A percentile compares a stretch with the other conserved stretches of the same genome.
Conservation (phyloP, 1,140 invertebrate species). For the Metaphire vulgaris region DNA sequence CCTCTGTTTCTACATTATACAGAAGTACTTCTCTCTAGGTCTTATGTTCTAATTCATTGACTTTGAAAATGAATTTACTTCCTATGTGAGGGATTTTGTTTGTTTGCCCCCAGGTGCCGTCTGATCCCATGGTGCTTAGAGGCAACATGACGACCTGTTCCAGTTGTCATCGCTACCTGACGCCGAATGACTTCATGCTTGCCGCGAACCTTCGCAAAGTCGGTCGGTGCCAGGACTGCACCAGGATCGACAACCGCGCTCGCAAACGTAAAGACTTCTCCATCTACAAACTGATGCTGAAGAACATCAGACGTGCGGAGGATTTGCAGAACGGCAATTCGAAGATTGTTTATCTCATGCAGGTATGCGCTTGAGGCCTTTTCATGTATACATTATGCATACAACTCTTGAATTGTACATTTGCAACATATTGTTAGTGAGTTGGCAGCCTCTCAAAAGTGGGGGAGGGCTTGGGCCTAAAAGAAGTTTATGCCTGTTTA, state of each 20-base stretch:
- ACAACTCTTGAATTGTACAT: no score
- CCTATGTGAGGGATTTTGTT: no score
- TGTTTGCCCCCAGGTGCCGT: not conserved
- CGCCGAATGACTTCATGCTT: not conserved
- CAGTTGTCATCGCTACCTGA: not conserved
- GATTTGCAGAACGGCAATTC: not conserved
- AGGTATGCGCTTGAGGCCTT: no score
- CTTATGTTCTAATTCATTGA: no score
- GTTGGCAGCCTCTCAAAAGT: no score
- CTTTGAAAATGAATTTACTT: no score
- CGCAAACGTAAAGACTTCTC: not conserved
- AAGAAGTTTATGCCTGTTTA: no score
- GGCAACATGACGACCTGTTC: not conserved
- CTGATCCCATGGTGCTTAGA: not conserved
- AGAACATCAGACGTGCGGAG: not conserved
- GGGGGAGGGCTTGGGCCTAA: no score
- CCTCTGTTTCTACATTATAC: no score
- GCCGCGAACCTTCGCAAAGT: not conserved
- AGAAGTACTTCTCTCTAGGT: no score
- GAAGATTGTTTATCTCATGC: not conserved
- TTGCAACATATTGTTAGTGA: no score
- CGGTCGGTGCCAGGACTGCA: not conserved
- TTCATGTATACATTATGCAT: no score
- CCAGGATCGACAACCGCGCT: not conserved
- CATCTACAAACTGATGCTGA: not conserved